Evolutionary conservation across 1,140 invertebrate genomes (phyloP), one percentile per base, ranked within the genome.

Genomic region (Drosophila bocki): DNA sequence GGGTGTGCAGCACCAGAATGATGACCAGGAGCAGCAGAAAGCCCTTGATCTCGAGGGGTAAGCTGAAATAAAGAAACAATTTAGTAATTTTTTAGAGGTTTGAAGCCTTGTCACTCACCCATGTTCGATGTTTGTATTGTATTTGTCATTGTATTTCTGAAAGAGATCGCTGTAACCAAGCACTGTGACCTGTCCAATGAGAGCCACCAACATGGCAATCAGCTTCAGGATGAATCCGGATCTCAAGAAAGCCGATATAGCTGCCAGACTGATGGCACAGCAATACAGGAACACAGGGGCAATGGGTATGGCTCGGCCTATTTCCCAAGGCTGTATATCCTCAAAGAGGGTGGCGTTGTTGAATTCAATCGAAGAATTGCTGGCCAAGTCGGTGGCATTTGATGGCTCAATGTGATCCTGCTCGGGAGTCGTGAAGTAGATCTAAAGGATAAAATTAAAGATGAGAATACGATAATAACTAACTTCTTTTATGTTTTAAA

Each of bases 141-240:
- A 92, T 44, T 26, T 83, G 85, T 48, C 47, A 65, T 96, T 96
- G 82, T 96, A 96, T 5, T 93, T 79, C 17, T 92, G 91, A 84
- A 96, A 96, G 15, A 96, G 93, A 61, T 95, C 94, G 44, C 95
- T 93, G 15, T 94, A 94, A 6, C 94, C 94, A 77, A 95, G 96
- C 45, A 96, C 92, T 0, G 95, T 78, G 65, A 96, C 94, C 85
- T 97, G 96, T 0, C 93, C 90, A 3, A 94, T 80, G 7, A 96
- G 92, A 1, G 96, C 96, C 5, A 95, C n/a, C 12, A 95, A 71
- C 97, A 98, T 98, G 48, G 97, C 93, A 15, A 95, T 80, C 3
- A 98, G 91, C 93, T 98, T 99, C 7, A 98, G 92, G 4, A 98
- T 93, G 82, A 97, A 98, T 32, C 96, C 96, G 8, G 97, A 95